Base-by-base conservation (phyloP, 2,113 vertebrate genomes). In the Daboia siamensis region DNA sequence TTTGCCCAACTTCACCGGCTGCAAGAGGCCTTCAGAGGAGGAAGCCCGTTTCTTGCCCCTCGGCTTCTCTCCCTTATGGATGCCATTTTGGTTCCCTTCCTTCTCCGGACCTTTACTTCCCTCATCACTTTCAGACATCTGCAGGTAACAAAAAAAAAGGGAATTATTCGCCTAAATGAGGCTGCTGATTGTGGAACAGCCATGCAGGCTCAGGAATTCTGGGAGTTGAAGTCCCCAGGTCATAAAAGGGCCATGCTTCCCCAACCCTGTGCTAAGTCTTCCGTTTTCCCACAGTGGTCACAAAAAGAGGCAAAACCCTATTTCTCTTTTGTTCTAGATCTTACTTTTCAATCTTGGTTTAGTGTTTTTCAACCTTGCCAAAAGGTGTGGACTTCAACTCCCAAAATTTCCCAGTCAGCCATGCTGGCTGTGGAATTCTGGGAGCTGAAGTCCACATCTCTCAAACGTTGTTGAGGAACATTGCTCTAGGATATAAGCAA, bases 1-100 rank as follows among this genome's bases (percentile, higher is more conserved):
- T 29, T 97, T 95, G 93, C 98, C 98, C 93, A 99, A 95, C 93
- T 99, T 99, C 59, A 97, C 96, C 0, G 98, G 97, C 61, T 96
- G 97, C 94, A 97, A 94, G 2, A 97, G 93, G 5, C 96, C 96
- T 5, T 93, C 95, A 0, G 54, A 87, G 1, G 51, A 54, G 0
- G 46, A 56, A 1, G 91, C 3, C 1, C 54, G n/a, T 7, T 21
- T 89, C 87, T 20, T 95, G 94, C 93, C 95, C 59, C 6, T 59
- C 1, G 39, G 86, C 86, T 92, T 96, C 97, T 91, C 94, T 95
- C 98, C 98, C 61, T 94, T 93, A 87, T 95, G 3, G 13, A 55
- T 4, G 9, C 93, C 87, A 0, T 93, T 80, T 1, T 96, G 95
- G 44, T 96, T 94, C 12, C 90, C 69, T 12, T 92, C 24, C 23